Evolutionary conservation across 2,113 vertebrate species (phyloP).

Genomic region (Cryptomyrus ogoouensis): DNA sequence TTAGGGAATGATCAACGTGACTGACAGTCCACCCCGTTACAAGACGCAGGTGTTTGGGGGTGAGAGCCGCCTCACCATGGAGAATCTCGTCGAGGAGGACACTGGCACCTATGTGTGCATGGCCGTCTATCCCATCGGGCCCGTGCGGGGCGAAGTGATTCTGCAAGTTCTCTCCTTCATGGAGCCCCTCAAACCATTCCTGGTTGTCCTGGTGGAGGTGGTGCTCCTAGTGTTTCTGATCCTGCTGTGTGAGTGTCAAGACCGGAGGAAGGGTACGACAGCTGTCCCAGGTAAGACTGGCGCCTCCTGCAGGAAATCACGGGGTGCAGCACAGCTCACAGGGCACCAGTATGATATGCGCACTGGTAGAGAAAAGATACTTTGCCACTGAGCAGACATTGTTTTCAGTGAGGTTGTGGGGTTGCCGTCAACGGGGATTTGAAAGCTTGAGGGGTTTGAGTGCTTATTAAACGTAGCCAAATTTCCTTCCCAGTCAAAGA

Average conservation of each 20-base stretch:
- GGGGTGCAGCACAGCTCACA: background rate
- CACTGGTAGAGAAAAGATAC: background rate
- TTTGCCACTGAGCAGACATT: background rate
- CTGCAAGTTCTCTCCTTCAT: slow-evolving; percentile 67
- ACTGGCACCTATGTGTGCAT: slow-evolving; percentile 66
- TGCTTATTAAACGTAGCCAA: background rate
- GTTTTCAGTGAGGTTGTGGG: background rate
- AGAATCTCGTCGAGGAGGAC: slow-evolving; percentile 58
- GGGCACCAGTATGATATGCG: background rate
- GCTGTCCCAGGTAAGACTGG: slow-evolving; percentile 37
- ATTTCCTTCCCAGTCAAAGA: background rate
- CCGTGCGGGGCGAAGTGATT: slow-evolving; percentile 35
- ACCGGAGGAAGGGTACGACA: slow-evolving; percentile 43
- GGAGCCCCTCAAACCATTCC: slow-evolving; percentile 80
- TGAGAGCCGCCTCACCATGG: slow-evolving; percentile 54
- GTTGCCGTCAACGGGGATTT: background rate
- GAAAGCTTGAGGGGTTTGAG: background rate
- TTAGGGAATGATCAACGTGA: slow-evolving; percentile 40
- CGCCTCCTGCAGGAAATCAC: background rate
- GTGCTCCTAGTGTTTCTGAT: slow-evolving; percentile 62
- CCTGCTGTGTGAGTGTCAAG: slow-evolving; percentile 65
- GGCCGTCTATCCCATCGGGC: slow-evolving; percentile 59
- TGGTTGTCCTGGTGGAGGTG: slow-evolving; percentile 69
- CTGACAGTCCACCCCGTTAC: slow-evolving; percentile 29
- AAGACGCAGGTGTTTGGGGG: slow-evolving; percentile 23